These are phyloP conservation scores for Cinara cedri DNA, from an alignment of 2,888 invertebrate genomes.

Conservation along the genomic window DNA sequence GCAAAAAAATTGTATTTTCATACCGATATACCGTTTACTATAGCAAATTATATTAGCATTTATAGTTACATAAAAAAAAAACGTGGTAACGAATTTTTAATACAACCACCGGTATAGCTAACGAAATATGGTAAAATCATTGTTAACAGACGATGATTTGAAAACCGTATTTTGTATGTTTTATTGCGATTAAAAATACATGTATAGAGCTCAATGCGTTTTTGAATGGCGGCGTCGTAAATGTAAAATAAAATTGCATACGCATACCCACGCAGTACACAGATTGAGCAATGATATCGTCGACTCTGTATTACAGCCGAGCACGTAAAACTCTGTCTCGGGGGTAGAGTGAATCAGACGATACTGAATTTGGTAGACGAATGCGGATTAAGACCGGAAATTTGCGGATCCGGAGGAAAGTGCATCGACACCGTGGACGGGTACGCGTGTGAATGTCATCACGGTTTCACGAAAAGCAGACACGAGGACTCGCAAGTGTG, in stretches of 20 bases:
- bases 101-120: not conserved
- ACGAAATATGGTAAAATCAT: not conserved
- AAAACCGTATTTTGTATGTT: not conserved
- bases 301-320: constrained; percentile 65
- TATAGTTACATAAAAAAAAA: not conserved
- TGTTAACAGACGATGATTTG: not conserved
- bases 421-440: constrained; percentile 78
- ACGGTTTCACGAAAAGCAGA: constrained; percentile 66
- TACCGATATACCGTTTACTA: constrained; percentile 26
- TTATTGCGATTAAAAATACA: not conserved
- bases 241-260: no score
- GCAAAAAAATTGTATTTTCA: not conserved
- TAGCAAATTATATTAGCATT: not conserved
- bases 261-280: no score
- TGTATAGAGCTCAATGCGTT: not conserved
- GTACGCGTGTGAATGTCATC: constrained; percentile 79
- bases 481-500: constrained; percentile 64
- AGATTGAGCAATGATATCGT: no score
- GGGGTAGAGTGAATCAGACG: constrained; percentile 58
- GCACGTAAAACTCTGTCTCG: constrained; percentile 69
- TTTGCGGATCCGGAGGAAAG: constrained; percentile 72
- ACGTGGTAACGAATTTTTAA: not conserved
- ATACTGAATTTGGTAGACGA: constrained; percentile 68
- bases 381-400: constrained; percentile 75
- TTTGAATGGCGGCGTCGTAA: no score